phyloP scores from a whole-genome alignment of 2,888 invertebrate species.

The Scotopteryx bipunctaria region DNA sequence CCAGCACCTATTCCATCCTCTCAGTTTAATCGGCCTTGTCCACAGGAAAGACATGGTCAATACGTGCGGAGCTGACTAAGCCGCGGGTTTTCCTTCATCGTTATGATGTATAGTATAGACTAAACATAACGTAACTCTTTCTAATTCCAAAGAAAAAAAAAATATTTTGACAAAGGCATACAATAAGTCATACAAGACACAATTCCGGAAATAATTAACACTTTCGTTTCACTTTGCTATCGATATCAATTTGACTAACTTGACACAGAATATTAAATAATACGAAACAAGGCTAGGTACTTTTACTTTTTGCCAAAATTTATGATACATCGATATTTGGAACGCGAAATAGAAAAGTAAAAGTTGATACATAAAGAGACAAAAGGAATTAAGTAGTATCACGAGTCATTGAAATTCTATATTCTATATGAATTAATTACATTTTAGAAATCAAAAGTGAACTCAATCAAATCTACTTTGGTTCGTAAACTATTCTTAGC shows the following conservation, averaged over 20 bases:
- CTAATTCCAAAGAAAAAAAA: too few species aligned
- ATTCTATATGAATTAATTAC: not conserved
- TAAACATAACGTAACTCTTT: too few species aligned
- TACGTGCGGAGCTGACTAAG: too few species aligned
- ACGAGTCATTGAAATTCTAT: constrained; percentile 2
- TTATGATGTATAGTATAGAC: too few species aligned
- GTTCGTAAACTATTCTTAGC: not conserved
- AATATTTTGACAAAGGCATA: too few species aligned
- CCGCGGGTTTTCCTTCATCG: too few species aligned
- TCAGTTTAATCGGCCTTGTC: too few species aligned
- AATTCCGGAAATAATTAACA: too few species aligned
- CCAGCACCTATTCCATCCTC: too few species aligned
- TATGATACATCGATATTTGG: constrained; percentile 23
- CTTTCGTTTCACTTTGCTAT: not conserved
- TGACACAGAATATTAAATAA: too few species aligned
- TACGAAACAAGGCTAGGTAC: constrained; percentile 16
- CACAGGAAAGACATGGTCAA: too few species aligned
- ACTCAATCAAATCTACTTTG: not conserved
- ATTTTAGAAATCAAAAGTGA: constrained; percentile 14
- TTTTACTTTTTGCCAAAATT: constrained; percentile 35
- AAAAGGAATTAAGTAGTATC: constrained; percentile 19
- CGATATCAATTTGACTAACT: constrained; percentile 8
- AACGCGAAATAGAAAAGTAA: constrained; percentile 28
- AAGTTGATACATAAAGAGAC: constrained; percentile 22
- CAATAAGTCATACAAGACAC: too few species aligned